Evolutionary conservation across 2,797 vertebrate species (phyloP).

Genomic region (Galaxias olidus): DNA sequence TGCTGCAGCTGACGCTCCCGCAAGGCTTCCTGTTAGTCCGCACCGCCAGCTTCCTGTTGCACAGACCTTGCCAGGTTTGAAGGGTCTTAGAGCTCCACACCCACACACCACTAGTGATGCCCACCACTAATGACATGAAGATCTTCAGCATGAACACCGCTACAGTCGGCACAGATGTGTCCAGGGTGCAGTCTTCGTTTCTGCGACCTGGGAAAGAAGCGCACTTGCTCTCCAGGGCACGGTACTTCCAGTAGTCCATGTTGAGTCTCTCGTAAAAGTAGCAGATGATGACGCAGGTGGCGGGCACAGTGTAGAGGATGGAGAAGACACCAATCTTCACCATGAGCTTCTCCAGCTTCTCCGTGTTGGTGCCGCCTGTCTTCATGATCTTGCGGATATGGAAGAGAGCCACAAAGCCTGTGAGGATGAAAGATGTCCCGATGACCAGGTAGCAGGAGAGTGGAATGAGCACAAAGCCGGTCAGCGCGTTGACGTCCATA

Average conservation of each 20-base stretch:
- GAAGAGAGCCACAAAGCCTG: slow-evolving; percentile 86
- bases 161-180: slow-evolving; percentile 81
- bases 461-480: slow-evolving; percentile 82
- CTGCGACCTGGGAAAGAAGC: slow-evolving; percentile 63
- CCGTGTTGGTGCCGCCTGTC: slow-evolving; percentile 85
- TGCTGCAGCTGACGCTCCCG: slow-evolving; percentile 71
- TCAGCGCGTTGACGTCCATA: slow-evolving; percentile 78
- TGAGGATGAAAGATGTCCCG: slow-evolving; percentile 87
- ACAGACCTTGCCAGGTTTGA: slow-evolving; percentile 87
- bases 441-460: slow-evolving; percentile 85
- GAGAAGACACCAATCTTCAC: slow-evolving; percentile 88
- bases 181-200: slow-evolving; percentile 77
- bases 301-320: slow-evolving; percentile 86
- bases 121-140: slow-evolving; percentile 89
- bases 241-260: slow-evolving; percentile 81
- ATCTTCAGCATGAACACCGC: slow-evolving; percentile 88
- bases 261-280: slow-evolving; percentile 87
- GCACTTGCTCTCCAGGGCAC: slow-evolving; percentile 75
- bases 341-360: slow-evolving; percentile 90
- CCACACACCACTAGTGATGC: slow-evolving; percentile 89
- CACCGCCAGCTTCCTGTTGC: slow-evolving; percentile 76
- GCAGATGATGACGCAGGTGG: slow-evolving; percentile 86
- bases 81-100: slow-evolving; percentile 91
- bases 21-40: slow-evolving; percentile 79
- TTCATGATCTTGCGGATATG: slow-evolving; percentile 90